Evolutionary conservation across 2,888 invertebrate genomes (phyloP).

Genomic region (Sinopyrophorus schimmeli): DNA sequence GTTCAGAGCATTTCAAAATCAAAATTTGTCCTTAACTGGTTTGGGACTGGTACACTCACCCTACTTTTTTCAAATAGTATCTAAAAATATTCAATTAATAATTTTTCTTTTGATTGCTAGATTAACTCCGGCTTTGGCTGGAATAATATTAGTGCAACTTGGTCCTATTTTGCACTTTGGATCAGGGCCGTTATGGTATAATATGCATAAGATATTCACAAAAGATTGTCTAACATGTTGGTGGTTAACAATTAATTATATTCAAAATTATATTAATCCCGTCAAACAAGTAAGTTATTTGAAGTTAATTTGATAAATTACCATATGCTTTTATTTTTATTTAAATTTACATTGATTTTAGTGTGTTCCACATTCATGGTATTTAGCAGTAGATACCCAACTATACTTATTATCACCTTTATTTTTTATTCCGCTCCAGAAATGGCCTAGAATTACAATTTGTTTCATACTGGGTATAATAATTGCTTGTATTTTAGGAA

Average conservation of each 20-base stretch:
- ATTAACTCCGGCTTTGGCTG: slow-evolving; percentile 48
- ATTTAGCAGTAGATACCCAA: slow-evolving; percentile 51
- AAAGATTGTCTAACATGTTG: slow-evolving; percentile 32
- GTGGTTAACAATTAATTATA: slow-evolving; percentile 33
- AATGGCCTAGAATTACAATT: slow-evolving; percentile 30
- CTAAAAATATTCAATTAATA: no score
- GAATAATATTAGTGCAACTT: slow-evolving; percentile 32
- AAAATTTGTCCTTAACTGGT: no score
- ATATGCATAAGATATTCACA: slow-evolving; percentile 16
- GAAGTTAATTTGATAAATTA: no score
- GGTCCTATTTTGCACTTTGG: slow-evolving; percentile 30
- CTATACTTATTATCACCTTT: slow-evolving; percentile 48
- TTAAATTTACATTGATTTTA: slow-evolving; percentile 31
- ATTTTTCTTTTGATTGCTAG: no score
- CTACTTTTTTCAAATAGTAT: no score
- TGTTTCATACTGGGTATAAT: slow-evolving; percentile 2
- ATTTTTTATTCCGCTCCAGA: slow-evolving; percentile 42
- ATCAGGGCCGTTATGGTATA: slow-evolving; percentile 33
- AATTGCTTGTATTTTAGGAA: not conserved
- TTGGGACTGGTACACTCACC: no score
- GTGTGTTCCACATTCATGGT: slow-evolving; percentile 51
- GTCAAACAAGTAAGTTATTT: not conserved
- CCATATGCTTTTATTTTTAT: not conserved
- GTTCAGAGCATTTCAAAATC: no score
- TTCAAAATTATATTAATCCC: slow-evolving; percentile 35